Conservation (phyloP, 1,140 invertebrate genomes). For the Drosophila pseudoananassae region DNA sequence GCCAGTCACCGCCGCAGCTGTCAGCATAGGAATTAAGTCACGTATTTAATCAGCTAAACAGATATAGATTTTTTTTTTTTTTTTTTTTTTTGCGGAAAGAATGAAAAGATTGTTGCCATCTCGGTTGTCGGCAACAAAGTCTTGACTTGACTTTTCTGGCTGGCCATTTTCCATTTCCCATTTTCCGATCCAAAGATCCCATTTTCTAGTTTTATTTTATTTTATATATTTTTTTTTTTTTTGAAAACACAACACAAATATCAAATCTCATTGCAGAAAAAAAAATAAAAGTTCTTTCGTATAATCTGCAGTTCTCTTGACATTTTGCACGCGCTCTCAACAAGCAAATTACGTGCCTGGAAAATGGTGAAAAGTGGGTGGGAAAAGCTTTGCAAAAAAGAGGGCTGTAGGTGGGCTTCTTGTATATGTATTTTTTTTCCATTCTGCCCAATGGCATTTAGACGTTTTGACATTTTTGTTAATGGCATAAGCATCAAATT, state of each 20-base stretch:
- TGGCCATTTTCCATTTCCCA: constrained; percentile 26
- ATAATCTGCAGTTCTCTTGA: constrained; percentile 42
- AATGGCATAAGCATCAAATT: constrained; percentile 82
- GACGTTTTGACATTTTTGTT: constrained; percentile 81
- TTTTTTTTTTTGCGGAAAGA: constrained; percentile 16
- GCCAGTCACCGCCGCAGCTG: constrained; percentile 31
- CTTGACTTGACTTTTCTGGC: neutral
- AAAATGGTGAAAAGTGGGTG: constrained; percentile 22
- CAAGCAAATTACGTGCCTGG: constrained; percentile 75
- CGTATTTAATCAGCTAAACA: constrained; percentile 81
- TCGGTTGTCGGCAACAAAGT: constrained; percentile 34
- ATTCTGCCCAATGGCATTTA: constrained; percentile 71
- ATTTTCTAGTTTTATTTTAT: constrained; percentile 7
- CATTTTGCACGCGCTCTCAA: constrained; percentile 66
- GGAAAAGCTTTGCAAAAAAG: too few relatives aligned
- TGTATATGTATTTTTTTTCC: too few relatives aligned
- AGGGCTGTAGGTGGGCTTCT: constrained; percentile 3
- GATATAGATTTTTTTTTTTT: constrained; percentile 24
- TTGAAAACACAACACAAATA: constrained; percentile 49
- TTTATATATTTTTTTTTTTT: too few relatives aligned
- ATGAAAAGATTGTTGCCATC: constrained; percentile 2
- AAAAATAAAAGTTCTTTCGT: constrained; percentile 11
- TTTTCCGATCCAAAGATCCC: constrained; percentile 20
- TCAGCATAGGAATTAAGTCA: constrained; percentile 76
- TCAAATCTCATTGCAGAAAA: constrained; percentile 72